phyloP scores from a whole-genome alignment of 2,888 invertebrate genomes.

The Cephus nigrinus region DNA sequence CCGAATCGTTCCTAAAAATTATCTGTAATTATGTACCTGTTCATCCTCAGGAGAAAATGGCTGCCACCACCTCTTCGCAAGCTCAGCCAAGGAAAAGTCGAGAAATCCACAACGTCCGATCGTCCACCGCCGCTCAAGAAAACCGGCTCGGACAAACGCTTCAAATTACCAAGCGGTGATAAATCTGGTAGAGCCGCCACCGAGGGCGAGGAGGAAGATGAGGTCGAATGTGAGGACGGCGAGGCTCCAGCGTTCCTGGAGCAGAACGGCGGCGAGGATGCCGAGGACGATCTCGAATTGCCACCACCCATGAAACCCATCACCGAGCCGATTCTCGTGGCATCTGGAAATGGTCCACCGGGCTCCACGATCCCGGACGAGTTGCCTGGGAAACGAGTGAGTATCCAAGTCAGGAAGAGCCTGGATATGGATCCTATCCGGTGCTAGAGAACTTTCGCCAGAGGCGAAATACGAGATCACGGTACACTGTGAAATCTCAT shows the following conservation, averaged over 20 bases:
- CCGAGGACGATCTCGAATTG: constrained; percentile 85
- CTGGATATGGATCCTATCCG: neutral
- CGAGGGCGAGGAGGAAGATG: constrained; percentile 67
- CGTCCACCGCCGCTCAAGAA: constrained; percentile 76
- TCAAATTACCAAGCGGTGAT: constrained; percentile 73
- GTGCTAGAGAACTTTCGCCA: constrained; percentile 49
- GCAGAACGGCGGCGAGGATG: constrained; percentile 76
- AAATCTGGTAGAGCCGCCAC: constrained; percentile 47
- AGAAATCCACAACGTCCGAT: constrained; percentile 72
- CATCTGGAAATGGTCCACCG: constrained; percentile 57
- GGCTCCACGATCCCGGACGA: constrained; percentile 61
- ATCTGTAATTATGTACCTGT: neutral
- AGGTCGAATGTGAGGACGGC: constrained; percentile 48
- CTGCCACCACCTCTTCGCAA: constrained; percentile 88
- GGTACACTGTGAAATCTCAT: neutral
- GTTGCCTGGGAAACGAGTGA: constrained; percentile 64
- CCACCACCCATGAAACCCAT: constrained; percentile 98
- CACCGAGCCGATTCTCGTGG: constrained; percentile 74
- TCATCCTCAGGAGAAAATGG: constrained; percentile 83
- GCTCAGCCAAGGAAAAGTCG: constrained; percentile 87
- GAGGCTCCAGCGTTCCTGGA: constrained; percentile 61
- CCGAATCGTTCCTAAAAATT: neutral
- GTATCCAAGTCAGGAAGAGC: constrained; percentile 25
- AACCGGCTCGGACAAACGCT: constrained; percentile 84
- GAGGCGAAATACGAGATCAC: neutral